A percentile compares a stretch with the other conserved stretches of the same genome.
Conservation (phyloP, 2,888 invertebrate species). For the Andrena trimmerana region DNA sequence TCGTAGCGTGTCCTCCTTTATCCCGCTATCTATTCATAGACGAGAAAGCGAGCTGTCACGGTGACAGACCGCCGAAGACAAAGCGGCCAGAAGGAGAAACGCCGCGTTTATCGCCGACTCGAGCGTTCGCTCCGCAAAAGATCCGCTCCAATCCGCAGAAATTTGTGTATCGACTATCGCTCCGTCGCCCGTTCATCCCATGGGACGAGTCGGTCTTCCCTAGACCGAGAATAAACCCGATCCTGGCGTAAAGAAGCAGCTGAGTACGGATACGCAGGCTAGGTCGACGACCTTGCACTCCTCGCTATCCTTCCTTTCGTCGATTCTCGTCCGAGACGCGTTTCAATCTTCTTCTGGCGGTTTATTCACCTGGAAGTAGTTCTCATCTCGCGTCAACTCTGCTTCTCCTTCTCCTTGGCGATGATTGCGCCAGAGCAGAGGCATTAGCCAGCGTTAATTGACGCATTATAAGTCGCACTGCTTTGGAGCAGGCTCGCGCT, state of each 20-base stretch:
- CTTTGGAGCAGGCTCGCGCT: no score
- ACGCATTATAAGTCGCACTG: no score
- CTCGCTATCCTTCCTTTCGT: conserved; percentile 46
- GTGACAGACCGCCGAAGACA: conserved; percentile 63
- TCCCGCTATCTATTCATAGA: conserved; percentile 70
- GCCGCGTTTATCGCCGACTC: background rate
- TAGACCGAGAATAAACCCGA: conserved; percentile 40
- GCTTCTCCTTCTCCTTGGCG: no score
- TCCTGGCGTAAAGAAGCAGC: conserved; percentile 40
- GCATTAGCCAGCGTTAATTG: no score
- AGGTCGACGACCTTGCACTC: conserved; percentile 68
- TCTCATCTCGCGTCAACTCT: background rate
- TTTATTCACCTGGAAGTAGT: background rate
- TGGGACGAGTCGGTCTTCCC: background rate
- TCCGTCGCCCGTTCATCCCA: background rate
- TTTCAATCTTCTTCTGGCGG: background rate
- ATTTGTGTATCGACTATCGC: background rate
- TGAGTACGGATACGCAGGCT: conserved; percentile 57
- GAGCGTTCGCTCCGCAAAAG: background rate
- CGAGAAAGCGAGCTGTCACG: conserved; percentile 69
- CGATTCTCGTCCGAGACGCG: conserved; percentile 11
- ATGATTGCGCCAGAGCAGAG: no score
- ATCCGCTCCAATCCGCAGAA: background rate
- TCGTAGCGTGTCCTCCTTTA: conserved; percentile 62
- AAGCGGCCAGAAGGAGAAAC: conserved; percentile 50